Evolutionary conservation across 2,888 invertebrate species (phyloP).

Genomic region (Dicyrtomina minuta): DNA sequence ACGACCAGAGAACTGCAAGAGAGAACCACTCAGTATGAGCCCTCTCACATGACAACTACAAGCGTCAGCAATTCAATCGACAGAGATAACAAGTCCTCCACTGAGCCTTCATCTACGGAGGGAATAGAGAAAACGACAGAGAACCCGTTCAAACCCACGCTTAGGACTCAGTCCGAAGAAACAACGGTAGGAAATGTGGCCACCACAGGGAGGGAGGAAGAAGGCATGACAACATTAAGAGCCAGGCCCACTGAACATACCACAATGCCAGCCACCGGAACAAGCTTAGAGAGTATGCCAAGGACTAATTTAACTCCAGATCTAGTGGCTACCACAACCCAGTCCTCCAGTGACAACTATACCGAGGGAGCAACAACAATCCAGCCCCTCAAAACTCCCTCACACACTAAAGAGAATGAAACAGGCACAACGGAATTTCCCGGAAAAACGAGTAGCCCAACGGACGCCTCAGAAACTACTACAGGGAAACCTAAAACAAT

Average conservation of each 20-base stretch:
- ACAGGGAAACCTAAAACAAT: too few species aligned
- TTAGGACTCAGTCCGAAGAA: too few species aligned
- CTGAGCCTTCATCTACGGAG: not conserved
- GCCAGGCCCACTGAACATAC: not conserved
- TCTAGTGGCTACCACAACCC: not conserved
- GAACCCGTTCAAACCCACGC: too few species aligned
- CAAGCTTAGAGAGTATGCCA: not conserved
- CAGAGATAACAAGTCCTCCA: too few species aligned
- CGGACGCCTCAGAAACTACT: not conserved
- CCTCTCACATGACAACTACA: too few species aligned
- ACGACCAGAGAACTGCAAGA: too few species aligned
- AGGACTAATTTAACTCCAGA: conserved; percentile 24
- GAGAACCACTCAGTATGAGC: too few species aligned
- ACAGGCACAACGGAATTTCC: not conserved
- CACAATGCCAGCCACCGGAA: not conserved
- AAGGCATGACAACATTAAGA: not conserved
- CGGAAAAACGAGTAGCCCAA: not conserved
- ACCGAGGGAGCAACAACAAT: not conserved
- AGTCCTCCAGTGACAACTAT: not conserved
- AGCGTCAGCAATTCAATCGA: too few species aligned
- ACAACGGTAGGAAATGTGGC: not conserved
- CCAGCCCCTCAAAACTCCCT: not conserved
- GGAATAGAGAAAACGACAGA: not conserved
- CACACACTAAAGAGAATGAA: not conserved
- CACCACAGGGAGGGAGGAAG: not conserved